Evolutionary conservation across 2,888 invertebrate species (phyloP), one percentile per base, ranked within the genome.

Genomic region (Aricia artaxerxes): DNA sequence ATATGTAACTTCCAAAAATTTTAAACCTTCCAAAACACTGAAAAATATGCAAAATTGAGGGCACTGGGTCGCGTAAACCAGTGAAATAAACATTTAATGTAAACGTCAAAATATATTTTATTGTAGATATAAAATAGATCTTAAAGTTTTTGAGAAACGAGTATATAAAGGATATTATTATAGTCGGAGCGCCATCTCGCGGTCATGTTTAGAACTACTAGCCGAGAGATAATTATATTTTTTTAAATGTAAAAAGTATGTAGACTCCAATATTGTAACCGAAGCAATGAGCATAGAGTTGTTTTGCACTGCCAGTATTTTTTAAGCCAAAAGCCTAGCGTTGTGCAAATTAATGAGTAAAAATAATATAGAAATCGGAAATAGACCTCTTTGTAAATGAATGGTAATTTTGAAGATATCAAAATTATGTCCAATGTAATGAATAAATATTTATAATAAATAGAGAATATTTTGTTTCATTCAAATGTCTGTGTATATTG

Each of bases 401-500:
- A 69, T 69, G 49, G 64, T 75, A 78, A 87, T 87, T 85, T 85
- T 87, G 88, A 87, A 84, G 87, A 89, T 90, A 90, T 91, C 90
- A 88, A 92, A 93, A 92, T 91, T 91, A 91, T 90, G 89, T 90
- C 92, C 90, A 90, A 88, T 92, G 89, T 92, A 91, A 91, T 90
- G 89, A 93, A 92, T 93, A 93, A 92, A 93, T 93, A 92, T 93
- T 93, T 93, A 93, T 93, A 93, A 92, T 90, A 85, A 92, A 92
- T 89, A 88, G 87, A 84, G 73, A 79, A 13, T 40, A 80, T 78
- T 80, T 83, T 85, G 79, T 79, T 80, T 79, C 60, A 81, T 80
- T 81, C 77, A 44, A 9, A 16, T 38, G 11, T 13, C 9, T 31
- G 16, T 53, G 4, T 24, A 9, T 44, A 44, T 2, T 44, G 9